Evolutionary conservation across 2,113 vertebrate species (phyloP), one percentile per base, ranked within the genome.

Genomic region (Chloroceryle aenea): DNA sequence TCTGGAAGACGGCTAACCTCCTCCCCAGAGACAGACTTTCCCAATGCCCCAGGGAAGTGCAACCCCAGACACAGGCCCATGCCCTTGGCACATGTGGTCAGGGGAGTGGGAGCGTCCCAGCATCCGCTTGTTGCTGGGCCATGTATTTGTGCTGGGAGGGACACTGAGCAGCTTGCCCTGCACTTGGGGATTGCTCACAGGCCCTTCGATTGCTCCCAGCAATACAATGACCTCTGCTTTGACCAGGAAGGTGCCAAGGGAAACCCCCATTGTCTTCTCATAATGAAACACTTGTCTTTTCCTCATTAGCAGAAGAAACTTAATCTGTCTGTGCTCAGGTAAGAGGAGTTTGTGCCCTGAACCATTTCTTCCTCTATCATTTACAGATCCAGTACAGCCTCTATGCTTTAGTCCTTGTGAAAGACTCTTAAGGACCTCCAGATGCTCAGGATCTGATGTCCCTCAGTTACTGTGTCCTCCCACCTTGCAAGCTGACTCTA

Each of bases 331-430:
- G 42, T 74, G 73, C 64, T 93, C 64, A 93, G 56, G 27, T 61
- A 93, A 87, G 66, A 92, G 76, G 80, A 93, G 92, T 97, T 84
- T 87, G 53, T 78, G 77, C 83, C 58, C 38, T 72, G 76, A 89
- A 86, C 73, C 52, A 66, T 50, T 95, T 93, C 74, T 96, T 71
- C 71, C 67, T 87, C 66, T 76, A 55, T 75, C 66, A 50, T 79
- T 94, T 87, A 91, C 89, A 86, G 40, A 86, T 47, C 32, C 79
- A 86, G 29, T 9, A 50, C 1, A 34, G 32, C 27, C 40, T 88
- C 77, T 61, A 59, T 22, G 56, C 32, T 75, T 67, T 5, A 7
- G 61, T 32, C 69, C 48, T 72, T 78, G 21, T 20, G 40, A 56
- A 72, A 87, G 59, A 20, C 50, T 56, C 58, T 0, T 0, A 9